Evolutionary conservation across 2,888 invertebrate species (phyloP), one percentile per base, ranked within the genome.

Genomic region (Alloplasta piceator): DNA sequence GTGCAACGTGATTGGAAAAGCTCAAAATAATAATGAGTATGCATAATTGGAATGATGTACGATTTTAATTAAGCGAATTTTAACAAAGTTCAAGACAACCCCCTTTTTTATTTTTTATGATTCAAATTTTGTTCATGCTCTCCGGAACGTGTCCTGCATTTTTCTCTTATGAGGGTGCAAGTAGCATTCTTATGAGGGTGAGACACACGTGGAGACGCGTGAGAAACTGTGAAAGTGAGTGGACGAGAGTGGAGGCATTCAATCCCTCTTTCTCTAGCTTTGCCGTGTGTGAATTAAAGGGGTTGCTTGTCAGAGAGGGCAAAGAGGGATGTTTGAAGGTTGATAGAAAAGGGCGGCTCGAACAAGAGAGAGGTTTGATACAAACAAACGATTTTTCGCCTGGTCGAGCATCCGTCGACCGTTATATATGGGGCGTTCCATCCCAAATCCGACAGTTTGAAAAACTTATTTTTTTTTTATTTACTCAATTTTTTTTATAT

Each of bases 341-440:
- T 75, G 79, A 78, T 77, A 76, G 71, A 71, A 70, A 79, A 77
- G 78, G 76, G 77, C n/a, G 77, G 70, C 67, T 52, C 64, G 83
- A 79, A 64, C 80, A 85, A 76, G 77, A 76, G 77, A 3, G 76
- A 48, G 38, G 60, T 63, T 61, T 64, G 72, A 46, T 78, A 70
- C 80, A 82, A 84, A 83, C 80, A 84, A 84, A 80, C 80, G 83
- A 84, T 84, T 83, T 82, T 80, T 80, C 80, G 78, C 77, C 71
- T 68, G n/a, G 82, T 12, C 73, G 78, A 78, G 72, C 71, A 76
- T 63, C 68, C 56, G 5, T 43, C 72, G 46, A 61, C 75, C 66
- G 76, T 38, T 73, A 74, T n/a, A 12, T n/a, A n/a, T n/a, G n/a
- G n/a, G n/a, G n/a, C n/a, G n/a, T n/a, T n/a, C n/a, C n/a, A n/a